Base-by-base conservation (phyloP, 2,888 invertebrate species). In the Drosophila pseudotakahashii region DNA sequence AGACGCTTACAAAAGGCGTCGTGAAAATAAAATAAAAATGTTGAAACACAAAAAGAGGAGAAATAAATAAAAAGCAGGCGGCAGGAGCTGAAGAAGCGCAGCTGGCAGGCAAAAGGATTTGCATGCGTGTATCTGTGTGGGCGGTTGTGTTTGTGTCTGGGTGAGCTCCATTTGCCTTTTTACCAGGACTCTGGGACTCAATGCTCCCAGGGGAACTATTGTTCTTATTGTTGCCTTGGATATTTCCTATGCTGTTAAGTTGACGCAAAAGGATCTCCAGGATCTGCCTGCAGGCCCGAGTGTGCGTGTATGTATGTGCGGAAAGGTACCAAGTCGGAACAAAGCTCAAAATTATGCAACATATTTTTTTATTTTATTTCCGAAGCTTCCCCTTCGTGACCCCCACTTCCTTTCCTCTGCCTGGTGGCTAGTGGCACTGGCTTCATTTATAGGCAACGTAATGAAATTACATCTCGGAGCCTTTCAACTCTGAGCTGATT, bases 311-410 rank as follows among this genome's bases (percentile, higher is more conserved):
- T 52, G 57, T 70, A 52, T 63, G 51, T 58, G 79, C 73, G 74
- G 72, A 82, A 84, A 86, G 89, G 89, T 81, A 89, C 87, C 89
- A 87, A 89, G 89, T 82, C 78, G 84, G 82, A 86, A 89, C 83
- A 88, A 89, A 88, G 87, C 89, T 89, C 76, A 78, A 89, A 88
- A 89, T 88, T 89, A 89, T 88, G 89, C 88, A 85, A 84, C 81
- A 87, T 84, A 86, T 81, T 88, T 83, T 82, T 83, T 88, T 87
- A 75, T 88, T 88, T 80, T 77, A 69, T 47, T 77, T 68, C 74
- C 62, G 73, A 59, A 34, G 7, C 34, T 4, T 11, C 34, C 34
- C 57, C 44, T 75, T 66, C 45, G 19, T 14, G 39, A 23, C 5
- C 42, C 11, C 11, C 5, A 5, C 11, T 5, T 11, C 11, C 19